Conservation (phyloP, 2,888 invertebrate species). For the Stegophylla sp. region DNA sequence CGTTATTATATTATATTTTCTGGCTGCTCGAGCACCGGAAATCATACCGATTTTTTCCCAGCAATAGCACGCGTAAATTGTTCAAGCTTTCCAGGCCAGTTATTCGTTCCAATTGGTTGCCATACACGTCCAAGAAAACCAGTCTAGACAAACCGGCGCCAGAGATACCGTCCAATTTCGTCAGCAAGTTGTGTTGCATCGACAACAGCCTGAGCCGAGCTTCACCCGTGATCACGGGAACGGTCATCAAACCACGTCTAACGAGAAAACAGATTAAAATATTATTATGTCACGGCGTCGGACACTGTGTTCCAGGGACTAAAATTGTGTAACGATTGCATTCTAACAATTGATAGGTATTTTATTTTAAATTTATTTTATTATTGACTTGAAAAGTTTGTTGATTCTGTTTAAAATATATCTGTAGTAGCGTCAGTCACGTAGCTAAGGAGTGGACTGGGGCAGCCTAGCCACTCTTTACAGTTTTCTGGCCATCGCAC, state of each 20-base stretch:
- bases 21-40: too few relatives aligned
- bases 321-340: too few relatives aligned
- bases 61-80: constrained; percentile 81
- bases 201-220: constrained; percentile 82
- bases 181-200: constrained; percentile 89
- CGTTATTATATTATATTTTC: neutral
- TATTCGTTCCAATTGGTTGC: constrained; percentile 90
- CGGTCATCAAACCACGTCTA: constrained; percentile 79
- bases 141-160: constrained; percentile 72
- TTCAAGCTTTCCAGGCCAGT: constrained; percentile 78
- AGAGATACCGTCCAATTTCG: constrained; percentile 72
- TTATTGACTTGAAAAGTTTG: too few relatives aligned
- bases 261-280: neutral
- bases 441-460: too few relatives aligned
- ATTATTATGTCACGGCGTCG: too few relatives aligned
- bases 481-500: too few relatives aligned
- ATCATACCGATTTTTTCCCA: constrained; percentile 86
- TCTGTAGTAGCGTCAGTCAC: too few relatives aligned
- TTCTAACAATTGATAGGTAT: too few relatives aligned
- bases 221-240: constrained; percentile 84
- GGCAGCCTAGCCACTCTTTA: too few relatives aligned
- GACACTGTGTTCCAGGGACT: too few relatives aligned
- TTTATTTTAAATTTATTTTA: too few relatives aligned
- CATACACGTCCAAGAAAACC: constrained; percentile 91
- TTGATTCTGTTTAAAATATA: too few relatives aligned